Evolutionary conservation across 2,797 vertebrate species (phyloP).

Genomic region (Falco berigora): DNA sequence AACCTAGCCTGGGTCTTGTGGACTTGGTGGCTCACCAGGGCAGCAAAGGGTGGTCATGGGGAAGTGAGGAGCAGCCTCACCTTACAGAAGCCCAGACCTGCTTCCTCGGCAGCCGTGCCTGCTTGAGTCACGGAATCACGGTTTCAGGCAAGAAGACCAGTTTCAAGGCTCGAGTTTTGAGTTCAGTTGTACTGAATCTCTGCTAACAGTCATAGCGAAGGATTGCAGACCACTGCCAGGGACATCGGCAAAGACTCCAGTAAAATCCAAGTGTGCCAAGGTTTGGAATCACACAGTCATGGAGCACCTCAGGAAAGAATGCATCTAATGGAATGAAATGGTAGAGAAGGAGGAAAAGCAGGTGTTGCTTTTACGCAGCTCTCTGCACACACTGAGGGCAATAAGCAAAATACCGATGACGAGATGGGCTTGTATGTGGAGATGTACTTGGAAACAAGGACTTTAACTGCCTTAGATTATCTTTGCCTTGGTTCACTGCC

Average conservation of each 20-base stretch:
- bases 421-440: background rate
- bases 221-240: background rate
- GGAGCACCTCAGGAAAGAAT: constrained; percentile 29
- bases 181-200: background rate
- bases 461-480: background rate
- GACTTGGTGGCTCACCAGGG: background rate
- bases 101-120: background rate
- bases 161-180: background rate
- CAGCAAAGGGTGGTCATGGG: background rate
- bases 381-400: background rate
- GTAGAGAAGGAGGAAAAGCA: background rate
- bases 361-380: background rate
- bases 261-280: background rate
- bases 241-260: background rate
- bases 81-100: background rate
- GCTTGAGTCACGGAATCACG: background rate
- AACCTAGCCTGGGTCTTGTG: background rate
- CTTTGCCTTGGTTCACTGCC: background rate
- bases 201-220: background rate
- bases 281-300: background rate
- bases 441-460: background rate
- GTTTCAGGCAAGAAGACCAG: background rate
- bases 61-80: background rate
- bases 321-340: background rate
- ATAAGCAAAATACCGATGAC: background rate